Conservation (phyloP, 2,113 vertebrate species). For the Prunella fulvescens region DNA sequence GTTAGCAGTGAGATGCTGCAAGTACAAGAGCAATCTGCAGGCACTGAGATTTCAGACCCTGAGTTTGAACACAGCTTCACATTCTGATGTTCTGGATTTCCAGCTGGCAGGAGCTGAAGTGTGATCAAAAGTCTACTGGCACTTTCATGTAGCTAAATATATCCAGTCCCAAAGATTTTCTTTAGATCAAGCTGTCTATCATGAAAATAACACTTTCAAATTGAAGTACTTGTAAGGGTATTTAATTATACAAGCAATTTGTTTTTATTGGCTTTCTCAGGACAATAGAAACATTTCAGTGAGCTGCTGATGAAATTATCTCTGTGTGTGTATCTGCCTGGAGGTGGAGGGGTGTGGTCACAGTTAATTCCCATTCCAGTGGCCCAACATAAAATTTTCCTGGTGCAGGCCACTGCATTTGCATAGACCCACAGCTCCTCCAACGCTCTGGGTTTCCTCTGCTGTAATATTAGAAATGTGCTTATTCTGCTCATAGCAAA, state of each 20-base stretch:
- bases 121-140: conserved; percentile 18
- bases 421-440: neutral
- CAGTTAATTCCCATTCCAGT: neutral
- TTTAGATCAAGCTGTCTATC: neutral
- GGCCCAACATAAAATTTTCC: neutral
- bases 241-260: neutral
- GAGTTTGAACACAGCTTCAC: neutral
- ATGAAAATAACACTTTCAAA: neutral
- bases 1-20: neutral
- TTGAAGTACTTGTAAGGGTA: neutral
- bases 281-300: neutral
- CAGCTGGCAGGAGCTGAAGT: conserved; percentile 39
- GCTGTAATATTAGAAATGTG: neutral
- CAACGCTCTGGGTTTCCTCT: neutral
- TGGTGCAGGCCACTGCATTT: neutral
- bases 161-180: conserved; percentile 3
- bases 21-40: neutral
- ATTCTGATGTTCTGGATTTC: conserved; percentile 32
- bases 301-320: neutral
- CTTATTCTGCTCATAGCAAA: neutral
- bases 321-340: neutral
- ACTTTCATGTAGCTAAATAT: conserved; percentile 46
- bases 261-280: neutral
- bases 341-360: neutral
- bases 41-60: neutral